phyloP scores from a whole-genome alignment of 2,113 vertebrate genomes.

The Dicaeum eximium region DNA sequence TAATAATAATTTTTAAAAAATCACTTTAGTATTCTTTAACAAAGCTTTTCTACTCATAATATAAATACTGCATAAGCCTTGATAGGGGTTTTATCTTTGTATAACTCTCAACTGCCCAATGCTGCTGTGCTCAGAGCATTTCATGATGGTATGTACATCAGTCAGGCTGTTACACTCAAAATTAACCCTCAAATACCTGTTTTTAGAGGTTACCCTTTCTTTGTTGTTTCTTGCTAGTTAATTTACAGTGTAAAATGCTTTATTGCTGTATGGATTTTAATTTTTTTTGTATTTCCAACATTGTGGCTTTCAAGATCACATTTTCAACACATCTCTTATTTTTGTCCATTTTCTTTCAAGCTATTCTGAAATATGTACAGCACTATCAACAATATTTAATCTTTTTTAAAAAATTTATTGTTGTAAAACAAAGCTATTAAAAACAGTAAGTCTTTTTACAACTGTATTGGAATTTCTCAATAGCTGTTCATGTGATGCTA shows the following conservation, averaged over 20 bases:
- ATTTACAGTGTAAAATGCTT: conserved; percentile 61
- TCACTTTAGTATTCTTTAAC: conserved; percentile 19
- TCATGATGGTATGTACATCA: not conserved
- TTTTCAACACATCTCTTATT: conserved; percentile 27
- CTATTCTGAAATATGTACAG: conserved; percentile 73
- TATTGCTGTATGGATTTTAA: conserved; percentile 27
- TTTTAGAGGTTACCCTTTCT: conserved; percentile 61
- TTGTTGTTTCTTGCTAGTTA: conserved; percentile 59
- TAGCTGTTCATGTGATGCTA: conserved; percentile 69
- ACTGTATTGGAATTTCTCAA: conserved; percentile 70
- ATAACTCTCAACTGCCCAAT: not conserved
- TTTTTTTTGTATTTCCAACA: conserved; percentile 2
- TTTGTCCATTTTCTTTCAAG: conserved; percentile 67
- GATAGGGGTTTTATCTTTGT: not conserved
- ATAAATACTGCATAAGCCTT: not conserved
- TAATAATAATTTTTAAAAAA: not conserved
- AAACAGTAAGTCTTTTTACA: conserved; percentile 66
- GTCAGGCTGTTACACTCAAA: conserved; percentile 23
- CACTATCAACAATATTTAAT: conserved; percentile 75
- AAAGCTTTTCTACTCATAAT: conserved; percentile 1
- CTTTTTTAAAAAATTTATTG: conserved; percentile 69
- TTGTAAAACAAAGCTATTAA: conserved; percentile 70
- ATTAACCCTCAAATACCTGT: conserved; percentile 67
- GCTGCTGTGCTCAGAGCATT: conserved; percentile 35
- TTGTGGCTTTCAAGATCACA: conserved; percentile 32